A percentile compares a stretch with the other conserved stretches of the same genome.
These are phyloP conservation scores for Pogonomyrmex californicus DNA, from an alignment of 1,140 invertebrate species.

Conservation along the genomic window DNA sequence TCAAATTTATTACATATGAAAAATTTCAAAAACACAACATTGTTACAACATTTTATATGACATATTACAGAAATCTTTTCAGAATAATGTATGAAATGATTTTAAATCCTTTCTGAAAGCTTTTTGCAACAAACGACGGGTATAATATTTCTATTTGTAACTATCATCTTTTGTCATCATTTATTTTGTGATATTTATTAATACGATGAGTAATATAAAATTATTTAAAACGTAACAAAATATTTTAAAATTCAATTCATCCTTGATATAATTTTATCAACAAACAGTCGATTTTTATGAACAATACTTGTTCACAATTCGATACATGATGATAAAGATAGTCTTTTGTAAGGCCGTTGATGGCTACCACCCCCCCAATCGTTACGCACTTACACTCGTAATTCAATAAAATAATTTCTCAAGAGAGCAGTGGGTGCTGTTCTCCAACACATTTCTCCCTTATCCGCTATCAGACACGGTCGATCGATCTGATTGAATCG, in stretches of 20 bases:
- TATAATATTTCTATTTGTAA: not conserved
- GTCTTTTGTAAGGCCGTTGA: not conserved
- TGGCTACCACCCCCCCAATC: not conserved
- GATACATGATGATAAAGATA: slow-evolving; percentile 6
- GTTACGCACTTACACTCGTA: slow-evolving; percentile 48
- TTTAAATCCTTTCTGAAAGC: too few relatives aligned
- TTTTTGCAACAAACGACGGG: too few relatives aligned
- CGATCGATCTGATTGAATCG: slow-evolving; percentile 67
- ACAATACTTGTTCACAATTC: slow-evolving; percentile 36
- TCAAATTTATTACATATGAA: not conserved
- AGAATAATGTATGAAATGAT: too few relatives aligned
- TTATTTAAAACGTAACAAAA: slow-evolving; percentile 23
- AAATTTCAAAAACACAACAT: not conserved
- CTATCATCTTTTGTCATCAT: not conserved
- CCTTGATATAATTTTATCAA: not conserved
- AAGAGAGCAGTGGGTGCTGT: not conserved
- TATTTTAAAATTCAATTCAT: slow-evolving; percentile 17
- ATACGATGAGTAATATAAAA: not conserved
- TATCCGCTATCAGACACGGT: slow-evolving; percentile 47
- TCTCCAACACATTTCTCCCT: slow-evolving; percentile 14
- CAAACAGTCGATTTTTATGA: not conserved
- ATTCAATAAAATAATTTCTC: slow-evolving; percentile 57
- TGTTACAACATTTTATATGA: too few relatives aligned
- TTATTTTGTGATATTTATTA: not conserved
- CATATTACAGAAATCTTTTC: too few relatives aligned